These are phyloP conservation scores for Helicoverpa armigera DNA, from an alignment of 1,140 invertebrate genomes.

Conservation along the genomic window DNA sequence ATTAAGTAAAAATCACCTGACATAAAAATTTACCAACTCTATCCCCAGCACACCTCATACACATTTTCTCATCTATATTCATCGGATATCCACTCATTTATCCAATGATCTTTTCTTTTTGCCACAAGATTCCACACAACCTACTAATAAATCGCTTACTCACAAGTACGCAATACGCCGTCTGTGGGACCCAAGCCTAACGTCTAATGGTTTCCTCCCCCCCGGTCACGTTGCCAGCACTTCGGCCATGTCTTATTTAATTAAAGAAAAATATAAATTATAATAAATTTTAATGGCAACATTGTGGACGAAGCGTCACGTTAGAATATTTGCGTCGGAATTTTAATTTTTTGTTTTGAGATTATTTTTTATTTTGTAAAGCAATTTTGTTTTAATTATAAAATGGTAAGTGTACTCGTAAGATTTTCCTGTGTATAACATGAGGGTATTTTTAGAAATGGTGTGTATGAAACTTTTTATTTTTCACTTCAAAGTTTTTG, in stretches of 20 bases:
- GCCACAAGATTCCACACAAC: too few relatives aligned
- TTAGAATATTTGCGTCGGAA: not conserved
- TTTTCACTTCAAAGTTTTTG: too few relatives aligned
- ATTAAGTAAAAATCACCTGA: too few relatives aligned
- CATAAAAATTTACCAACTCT: too few relatives aligned
- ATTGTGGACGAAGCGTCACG: conserved; percentile 16
- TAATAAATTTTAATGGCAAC: conserved; percentile 62
- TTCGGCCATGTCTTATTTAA: conserved; percentile 68
- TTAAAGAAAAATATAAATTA: conserved; percentile 74
- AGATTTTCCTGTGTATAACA: too few relatives aligned
- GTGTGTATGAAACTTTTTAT: too few relatives aligned
- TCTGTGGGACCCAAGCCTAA: conserved; percentile 38
- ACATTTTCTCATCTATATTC: too few relatives aligned
- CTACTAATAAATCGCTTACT: not conserved
- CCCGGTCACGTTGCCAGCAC: conserved; percentile 62
- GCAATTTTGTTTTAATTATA: not conserved
- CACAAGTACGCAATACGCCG: conserved; percentile 2
- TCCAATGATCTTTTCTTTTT: too few relatives aligned
- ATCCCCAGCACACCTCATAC: not conserved
- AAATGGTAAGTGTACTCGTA: not conserved
- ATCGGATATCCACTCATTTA: too few relatives aligned
- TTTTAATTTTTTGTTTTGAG: not conserved
- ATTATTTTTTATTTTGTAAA: conserved; percentile 1
- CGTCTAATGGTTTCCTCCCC: conserved; percentile 58
- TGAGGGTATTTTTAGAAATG: too few relatives aligned